These are phyloP conservation scores for Bungarus multicinctus DNA, from an alignment of 2,113 vertebrate species.

Conservation along the genomic window DNA sequence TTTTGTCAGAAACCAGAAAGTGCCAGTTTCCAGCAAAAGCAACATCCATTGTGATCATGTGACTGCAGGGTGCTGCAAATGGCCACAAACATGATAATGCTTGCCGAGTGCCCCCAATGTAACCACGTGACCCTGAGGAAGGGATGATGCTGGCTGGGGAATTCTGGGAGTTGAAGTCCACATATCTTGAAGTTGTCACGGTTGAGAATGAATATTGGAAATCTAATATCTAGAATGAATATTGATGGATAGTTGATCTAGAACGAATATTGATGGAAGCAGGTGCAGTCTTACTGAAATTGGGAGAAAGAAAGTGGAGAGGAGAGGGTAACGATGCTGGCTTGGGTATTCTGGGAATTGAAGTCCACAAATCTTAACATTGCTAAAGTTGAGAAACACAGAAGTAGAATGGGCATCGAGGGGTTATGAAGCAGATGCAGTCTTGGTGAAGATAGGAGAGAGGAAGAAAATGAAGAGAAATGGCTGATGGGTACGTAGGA, in stretches of 20 bases:
- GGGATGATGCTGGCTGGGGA: no score
- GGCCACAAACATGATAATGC: rapidly evolving
- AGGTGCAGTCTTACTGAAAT: background rate
- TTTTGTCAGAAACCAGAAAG: background rate
- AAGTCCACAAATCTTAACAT: background rate
- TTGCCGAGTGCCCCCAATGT: background rate
- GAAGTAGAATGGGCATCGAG: rapidly evolving
- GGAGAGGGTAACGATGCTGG: background rate
- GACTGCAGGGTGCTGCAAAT: background rate
- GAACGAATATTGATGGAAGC: background rate
- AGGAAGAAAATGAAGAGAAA: background rate
- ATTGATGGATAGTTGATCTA: background rate
- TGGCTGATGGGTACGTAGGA: background rate
- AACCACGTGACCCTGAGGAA: background rate
- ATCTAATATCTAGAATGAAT: no score
- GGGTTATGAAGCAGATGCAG: background rate
- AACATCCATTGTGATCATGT: background rate
- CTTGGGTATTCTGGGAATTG: background rate
- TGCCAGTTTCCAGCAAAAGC: background rate
- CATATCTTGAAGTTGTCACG: no score
- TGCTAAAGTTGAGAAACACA: background rate
- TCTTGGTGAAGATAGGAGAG: background rate
- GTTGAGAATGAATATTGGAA: no score
- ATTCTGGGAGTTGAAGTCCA: no score
- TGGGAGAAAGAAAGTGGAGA: background rate